Base-by-base conservation (phyloP, 2,888 invertebrate genomes). In the Aricia artaxerxes region DNA sequence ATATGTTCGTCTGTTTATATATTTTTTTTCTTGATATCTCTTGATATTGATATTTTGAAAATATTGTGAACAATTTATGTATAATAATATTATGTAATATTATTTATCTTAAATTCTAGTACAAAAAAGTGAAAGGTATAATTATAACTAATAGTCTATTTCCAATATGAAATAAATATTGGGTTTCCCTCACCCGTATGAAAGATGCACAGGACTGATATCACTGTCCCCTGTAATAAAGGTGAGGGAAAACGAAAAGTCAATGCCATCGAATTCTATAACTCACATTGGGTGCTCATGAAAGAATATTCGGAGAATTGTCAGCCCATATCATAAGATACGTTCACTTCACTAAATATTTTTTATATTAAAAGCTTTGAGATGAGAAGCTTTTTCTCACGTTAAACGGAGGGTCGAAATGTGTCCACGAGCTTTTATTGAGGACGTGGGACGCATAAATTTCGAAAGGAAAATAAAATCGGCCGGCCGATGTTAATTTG, bases 381-480 rank as follows among this genome's bases (percentile, higher is more conserved):
- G 76, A 76, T 57, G 76, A 76, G 57, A 76, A 76, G 76, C 76
- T 76, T 76, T 76, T 76, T 76, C 76, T 76, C 76, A 76, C 79
- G 75, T 79, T 79, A 75, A 79, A 75, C 75, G 79, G 73, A 79
- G 79, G 78, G 79, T 78, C 81, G 78, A 76, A 79, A 82, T 79
- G 78, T 78, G 80, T 80, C 81, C 81, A 80, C 81, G 81, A 79
- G 79, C 77, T 82, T 82, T 83, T 81, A 82, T 81, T 80, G 80
- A 72, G 78, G 79, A 80, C 81, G 82, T 76, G 83, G 82, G 83
- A 81, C 81, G 79, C 83, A 81, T 83, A 84, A 83, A 83, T 79
- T 78, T 82, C 79, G 79, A 79, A 81, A 80, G 79, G 81, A 80
- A 82, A 84, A 83, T 82, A 80, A 81, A 83, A 76, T 76, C 57